phyloP scores from a whole-genome alignment of 1,140 invertebrate genomes.

The Trigoniulus corallinus region DNA sequence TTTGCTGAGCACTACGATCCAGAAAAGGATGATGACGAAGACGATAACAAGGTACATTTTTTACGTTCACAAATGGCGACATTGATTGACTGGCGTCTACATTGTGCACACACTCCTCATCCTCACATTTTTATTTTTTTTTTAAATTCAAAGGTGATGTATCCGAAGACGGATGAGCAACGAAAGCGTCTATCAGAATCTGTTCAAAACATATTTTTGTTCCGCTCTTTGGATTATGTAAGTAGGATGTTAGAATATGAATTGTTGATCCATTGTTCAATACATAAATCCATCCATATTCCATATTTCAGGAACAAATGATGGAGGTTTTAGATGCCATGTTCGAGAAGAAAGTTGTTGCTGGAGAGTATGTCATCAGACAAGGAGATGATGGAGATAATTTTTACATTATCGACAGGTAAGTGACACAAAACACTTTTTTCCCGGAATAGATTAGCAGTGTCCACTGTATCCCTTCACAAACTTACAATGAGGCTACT shows the following conservation, averaged over 20 bases:
- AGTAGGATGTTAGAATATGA: constrained; percentile 21
- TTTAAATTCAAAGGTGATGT: constrained; percentile 36
- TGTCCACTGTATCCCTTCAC: not conserved
- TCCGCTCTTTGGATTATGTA: constrained; percentile 76
- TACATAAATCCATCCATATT: not conserved
- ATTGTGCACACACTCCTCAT: no score
- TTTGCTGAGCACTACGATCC: constrained; percentile 93
- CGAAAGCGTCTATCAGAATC: constrained; percentile 70
- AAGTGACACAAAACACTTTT: constrained; percentile 13
- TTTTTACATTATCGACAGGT: constrained; percentile 93
- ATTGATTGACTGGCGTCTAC: constrained; percentile 1
- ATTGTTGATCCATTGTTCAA: not conserved
- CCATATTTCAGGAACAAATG: constrained; percentile 45
- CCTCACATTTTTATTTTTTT: no score
- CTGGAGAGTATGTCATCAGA: constrained; percentile 77
- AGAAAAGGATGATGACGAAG: constrained; percentile 75
- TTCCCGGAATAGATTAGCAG: constrained; percentile 1
- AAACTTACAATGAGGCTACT: no score
- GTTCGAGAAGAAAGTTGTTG: constrained; percentile 77
- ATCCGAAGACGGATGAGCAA: constrained; percentile 89
- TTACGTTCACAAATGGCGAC: not conserved
- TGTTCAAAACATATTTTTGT: constrained; percentile 81
- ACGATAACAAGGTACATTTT: constrained; percentile 46
- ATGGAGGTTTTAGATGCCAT: constrained; percentile 85
- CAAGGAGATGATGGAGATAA: constrained; percentile 96